Base-by-base conservation (phyloP, 1,140 invertebrate genomes). In the Druon quercuslanigerum region DNA sequence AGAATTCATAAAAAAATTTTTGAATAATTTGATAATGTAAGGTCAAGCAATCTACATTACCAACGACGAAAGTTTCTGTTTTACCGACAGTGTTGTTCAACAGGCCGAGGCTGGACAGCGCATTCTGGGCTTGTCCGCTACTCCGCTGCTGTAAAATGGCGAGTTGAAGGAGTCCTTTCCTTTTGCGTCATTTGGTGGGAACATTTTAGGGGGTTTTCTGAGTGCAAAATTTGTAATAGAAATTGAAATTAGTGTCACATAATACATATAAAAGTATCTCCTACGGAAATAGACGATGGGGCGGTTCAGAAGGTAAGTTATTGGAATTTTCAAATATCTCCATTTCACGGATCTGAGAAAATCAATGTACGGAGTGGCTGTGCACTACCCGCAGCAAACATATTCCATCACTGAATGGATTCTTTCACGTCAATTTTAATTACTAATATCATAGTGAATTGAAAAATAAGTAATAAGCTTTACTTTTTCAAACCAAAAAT, bases 301-400 rank as follows among this genome's bases (percentile, higher is more conserved):
- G 33, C 57, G 57, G 7, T 66, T 33, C 16, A 66, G 57, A 66
- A 66, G 57, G 57, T 66, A 66, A 66, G 57, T 46, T 46, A 40
- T 16, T 66, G 57, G 25, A 5, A 33, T 33, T 33, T 33, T 33
- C 57, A 66, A 16, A 25, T 33, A 66, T 66, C 12, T 66, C 33
- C 25, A 66, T 40, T 66, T 40, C 57, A 6, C 25, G 57, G 20
- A 33, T 66, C 57, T 66, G 25, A 11, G 25, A 66, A 66, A 66
- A 66, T 66, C 57, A 66, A 66, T 66, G 57, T 33, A 16, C 40
- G 13, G 12, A 66, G 3, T 66, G 57, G 16, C 57, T 33, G 25
- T 66, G 13, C 25, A 33, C 13, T 40, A 33, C 57, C 16, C 16
- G 20, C 20, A 66, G 14, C 20, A 46, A 46, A 46, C 8, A 46